Evolutionary conservation across 1,140 invertebrate species (phyloP), one percentile per base, ranked within the genome.

Genomic region (Mactra quadrangularis): DNA sequence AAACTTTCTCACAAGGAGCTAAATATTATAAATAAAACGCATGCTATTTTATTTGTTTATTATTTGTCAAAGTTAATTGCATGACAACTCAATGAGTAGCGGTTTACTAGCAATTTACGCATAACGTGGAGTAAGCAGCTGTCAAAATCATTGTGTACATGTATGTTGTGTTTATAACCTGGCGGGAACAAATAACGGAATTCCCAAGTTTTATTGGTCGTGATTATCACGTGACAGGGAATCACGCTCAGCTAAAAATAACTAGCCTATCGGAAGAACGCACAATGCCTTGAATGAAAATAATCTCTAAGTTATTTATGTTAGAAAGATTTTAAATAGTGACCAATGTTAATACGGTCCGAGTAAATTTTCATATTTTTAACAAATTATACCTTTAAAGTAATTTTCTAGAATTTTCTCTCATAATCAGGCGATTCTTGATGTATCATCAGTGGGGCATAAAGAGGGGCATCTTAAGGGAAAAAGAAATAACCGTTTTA

Each of bases 111-210:
- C n/a, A n/a, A n/a, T n/a, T n/a, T n/a, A n/a, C n/a, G n/a, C n/a
- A n/a, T 6, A 41, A 41, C 38, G 38, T 15, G 4, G 25, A n/a
- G 6, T 41, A 4, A 4, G 57, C 41, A 82, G 59, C 53, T 75
- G 72, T 72, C 66, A 72, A 52, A 81, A 22, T 47, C 41, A 50
- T 82, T 82, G 78, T 82, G 33, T 72, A 82, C 53, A 71, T 82
- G 78, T 82, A 77, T 86, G 85, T 86, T 84, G 68, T 84, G 64
- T 60, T 45, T 70, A 62, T 47, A 76, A 60, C 22, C 60, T 85
- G 88, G 86, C 86, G 88, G 88, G 86, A 89, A 87, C 79, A 68
- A 82, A 85, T 87, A 64, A 81, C 33, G 86, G 87, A 85, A 86
- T 84, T 62, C 82, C 78, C 33, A 47, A 22, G 59, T 87, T 83